phyloP scores from a whole-genome alignment of 2,888 invertebrate species.

The Teinopalpus imperialis region DNA sequence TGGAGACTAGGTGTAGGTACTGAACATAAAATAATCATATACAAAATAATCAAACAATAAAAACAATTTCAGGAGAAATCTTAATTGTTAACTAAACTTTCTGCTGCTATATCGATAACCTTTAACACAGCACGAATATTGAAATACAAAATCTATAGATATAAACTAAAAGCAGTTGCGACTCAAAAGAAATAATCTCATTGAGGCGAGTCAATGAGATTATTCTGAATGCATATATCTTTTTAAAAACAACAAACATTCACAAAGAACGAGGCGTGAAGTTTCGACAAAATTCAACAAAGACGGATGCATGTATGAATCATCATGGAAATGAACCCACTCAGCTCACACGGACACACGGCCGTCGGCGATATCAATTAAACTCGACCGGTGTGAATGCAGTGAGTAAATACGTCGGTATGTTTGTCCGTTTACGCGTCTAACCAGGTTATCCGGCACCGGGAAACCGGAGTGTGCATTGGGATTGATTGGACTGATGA shows the following conservation, averaged over 20 bases:
- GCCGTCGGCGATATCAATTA: slow-evolving; percentile 47
- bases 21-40: no score
- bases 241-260: neutral
- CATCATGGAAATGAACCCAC: slow-evolving; percentile 17
- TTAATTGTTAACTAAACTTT: no score
- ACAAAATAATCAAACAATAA: no score
- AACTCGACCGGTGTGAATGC: slow-evolving; percentile 45
- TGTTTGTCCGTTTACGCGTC: slow-evolving; percentile 30
- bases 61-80: no score
- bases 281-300: slow-evolving; percentile 3
- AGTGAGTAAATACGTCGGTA: slow-evolving; percentile 49
- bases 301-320: slow-evolving; percentile 17
- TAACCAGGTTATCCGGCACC: slow-evolving; percentile 26
- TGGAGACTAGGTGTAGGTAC: no score
- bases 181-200: slow-evolving; percentile 1
- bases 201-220: no score
- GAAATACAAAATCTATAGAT: no score
- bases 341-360: slow-evolving; percentile 25
- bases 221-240: no score
- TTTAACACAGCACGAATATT: no score
- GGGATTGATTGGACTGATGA: slow-evolving; percentile 17
- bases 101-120: no score
- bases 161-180: neutral
- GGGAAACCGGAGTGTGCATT: slow-evolving; percentile 8
- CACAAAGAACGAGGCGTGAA: neutral